Evolutionary conservation across 2,888 invertebrate genomes (phyloP), one percentile per base, ranked within the genome.

Genomic region (Clitarchus hookeri): DNA sequence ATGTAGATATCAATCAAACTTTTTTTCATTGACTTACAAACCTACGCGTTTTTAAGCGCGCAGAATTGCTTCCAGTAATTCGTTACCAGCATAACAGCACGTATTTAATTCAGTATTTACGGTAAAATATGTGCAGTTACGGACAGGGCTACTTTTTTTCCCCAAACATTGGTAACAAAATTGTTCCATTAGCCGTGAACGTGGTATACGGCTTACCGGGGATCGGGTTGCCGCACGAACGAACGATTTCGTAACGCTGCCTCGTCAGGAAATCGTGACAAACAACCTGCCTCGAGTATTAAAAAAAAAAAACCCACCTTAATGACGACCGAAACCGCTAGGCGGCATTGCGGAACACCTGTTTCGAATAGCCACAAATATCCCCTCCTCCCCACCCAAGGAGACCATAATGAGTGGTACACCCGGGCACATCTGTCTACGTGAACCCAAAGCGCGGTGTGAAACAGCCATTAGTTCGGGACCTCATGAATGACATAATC

Each of bases 321-420:
- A 65, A 65, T n/a, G 65, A 65, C n/a, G 65, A 65, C 65, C 23
- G 65, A n/a, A 65, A 65, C 65, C 65, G 65, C 65, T 65, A 65
- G 65, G 65, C 65, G 65, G n/a, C 65, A n/a, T 65, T 65, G 65
- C 65, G 65, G 65, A 65, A 65, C n/a, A 65, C 65, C n/a, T 65
- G 19, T 65, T 23, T 65, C 65, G 65, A 23, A 23, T 23, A 19
- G 65, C 8, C 65, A n/a, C 16, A 65, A 65, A 65, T 65, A 65
- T 65, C 1, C 23, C n/a, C 65, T 4, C 36, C 36, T 36, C 36
- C 36, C 36, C 4, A 1, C 36, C 4, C 36, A 4, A 53, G 53
- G 53, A 12, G 19, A 19, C 3, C 13, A 6, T 65, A 65, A 65
- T 65, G 65, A 9, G 65, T n/a, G n/a, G 11, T 65, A 16, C 65